Evolutionary conservation across 2,113 vertebrate genomes (phyloP).

Genomic region (Dissostichus mawsoni): DNA sequence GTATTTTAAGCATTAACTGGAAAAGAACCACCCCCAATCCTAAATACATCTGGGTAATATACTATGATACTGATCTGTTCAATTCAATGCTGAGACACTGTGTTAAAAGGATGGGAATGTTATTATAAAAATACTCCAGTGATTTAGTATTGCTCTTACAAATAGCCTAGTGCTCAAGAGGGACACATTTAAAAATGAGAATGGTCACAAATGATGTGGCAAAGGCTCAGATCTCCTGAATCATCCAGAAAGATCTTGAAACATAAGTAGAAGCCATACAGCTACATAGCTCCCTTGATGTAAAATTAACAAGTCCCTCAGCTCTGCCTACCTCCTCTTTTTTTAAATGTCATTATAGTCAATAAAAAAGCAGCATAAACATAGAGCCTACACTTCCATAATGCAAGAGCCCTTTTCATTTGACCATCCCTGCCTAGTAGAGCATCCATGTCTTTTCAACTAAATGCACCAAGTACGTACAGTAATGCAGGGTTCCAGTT

Average conservation of each 20-base stretch:
- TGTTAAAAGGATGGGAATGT: constrained; percentile 16
- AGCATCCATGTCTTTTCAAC: neutral
- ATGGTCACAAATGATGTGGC: constrained; percentile 9
- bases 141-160: constrained; percentile 16
- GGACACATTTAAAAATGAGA: constrained; percentile 9
- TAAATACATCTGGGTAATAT: constrained; percentile 27
- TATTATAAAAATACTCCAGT: constrained; percentile 23
- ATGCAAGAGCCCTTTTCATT: neutral
- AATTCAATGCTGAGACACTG: constrained; percentile 40
- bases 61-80: constrained; percentile 20
- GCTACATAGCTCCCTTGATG: neutral
- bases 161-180: constrained; percentile 15
- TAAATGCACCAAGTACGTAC: neutral
- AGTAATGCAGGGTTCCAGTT: constrained; percentile 4
- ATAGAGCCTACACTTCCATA: neutral
- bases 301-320: neutral
- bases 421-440: neutral
- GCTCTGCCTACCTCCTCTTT: neutral
- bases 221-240: constrained; percentile 12
- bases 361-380: neutral
- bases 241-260: constrained; percentile 16
- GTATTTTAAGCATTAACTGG: neutral
- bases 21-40: neutral
- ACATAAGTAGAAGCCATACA: neutral
- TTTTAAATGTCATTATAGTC: neutral